phyloP scores from a whole-genome alignment of 2,113 vertebrate species.

The Zootoca vivipara region DNA sequence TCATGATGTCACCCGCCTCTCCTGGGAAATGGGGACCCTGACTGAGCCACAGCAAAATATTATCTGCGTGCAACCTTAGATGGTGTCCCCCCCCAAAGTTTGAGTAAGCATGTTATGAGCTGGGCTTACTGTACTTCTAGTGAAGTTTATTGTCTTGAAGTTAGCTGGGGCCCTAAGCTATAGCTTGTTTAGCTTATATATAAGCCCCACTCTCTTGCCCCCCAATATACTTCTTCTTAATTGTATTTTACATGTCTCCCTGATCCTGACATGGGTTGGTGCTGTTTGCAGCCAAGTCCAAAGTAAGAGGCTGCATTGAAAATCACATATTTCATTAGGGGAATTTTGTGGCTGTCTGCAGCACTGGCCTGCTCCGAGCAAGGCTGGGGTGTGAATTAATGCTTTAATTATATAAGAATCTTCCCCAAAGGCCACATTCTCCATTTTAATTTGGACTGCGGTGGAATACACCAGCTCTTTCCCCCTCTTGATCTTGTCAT shows the following conservation, averaged over 20 bases:
- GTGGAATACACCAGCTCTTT: not conserved
- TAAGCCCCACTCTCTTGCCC: too few species aligned
- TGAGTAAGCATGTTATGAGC: not conserved
- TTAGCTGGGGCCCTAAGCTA: not conserved
- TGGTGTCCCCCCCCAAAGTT: not conserved
- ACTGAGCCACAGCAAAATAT: too few species aligned
- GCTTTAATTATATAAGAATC: constrained; percentile 67
- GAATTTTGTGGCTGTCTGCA: constrained; percentile 31
- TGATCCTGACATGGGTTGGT: too few species aligned
- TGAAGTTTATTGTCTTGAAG: not conserved
- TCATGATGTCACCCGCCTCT: too few species aligned
- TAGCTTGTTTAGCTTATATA: too few species aligned
- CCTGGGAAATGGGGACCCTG: too few species aligned
- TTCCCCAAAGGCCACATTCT: constrained; percentile 57
- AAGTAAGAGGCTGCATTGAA: not conserved
- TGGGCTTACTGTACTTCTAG: not conserved
- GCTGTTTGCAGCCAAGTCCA: not conserved
- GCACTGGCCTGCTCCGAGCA: constrained; percentile 3
- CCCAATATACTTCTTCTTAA: too few species aligned
- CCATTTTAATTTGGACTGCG: constrained; percentile 63
- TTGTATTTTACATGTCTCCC: too few species aligned
- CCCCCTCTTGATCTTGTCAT: constrained; percentile 24
- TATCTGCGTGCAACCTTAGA: not conserved
- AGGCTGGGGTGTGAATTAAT: constrained; percentile 66
- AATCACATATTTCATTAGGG: accelerated